Evolutionary conservation across 2,888 invertebrate genomes (phyloP).

Genomic region (Pristionchus maxplancki): DNA sequence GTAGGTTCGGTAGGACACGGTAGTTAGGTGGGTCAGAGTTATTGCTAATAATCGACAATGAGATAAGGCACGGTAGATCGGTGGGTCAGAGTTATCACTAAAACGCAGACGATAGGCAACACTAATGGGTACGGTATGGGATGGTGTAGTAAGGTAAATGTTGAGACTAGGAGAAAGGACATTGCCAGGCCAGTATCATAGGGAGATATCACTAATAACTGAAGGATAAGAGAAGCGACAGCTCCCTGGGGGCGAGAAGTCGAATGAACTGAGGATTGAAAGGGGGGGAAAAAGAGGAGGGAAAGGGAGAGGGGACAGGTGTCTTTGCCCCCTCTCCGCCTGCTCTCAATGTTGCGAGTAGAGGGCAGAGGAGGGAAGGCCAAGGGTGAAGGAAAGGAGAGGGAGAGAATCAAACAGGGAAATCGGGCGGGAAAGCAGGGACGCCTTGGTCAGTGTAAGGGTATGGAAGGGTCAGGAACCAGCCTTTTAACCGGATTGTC

Average conservation of each 20-base stretch:
- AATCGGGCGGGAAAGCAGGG: constrained; percentile 13
- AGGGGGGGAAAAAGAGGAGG: not conserved
- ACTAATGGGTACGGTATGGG: not conserved
- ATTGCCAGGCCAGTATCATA: too few species aligned
- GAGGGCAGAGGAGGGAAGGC: not conserved
- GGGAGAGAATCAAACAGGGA: not conserved
- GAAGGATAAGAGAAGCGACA: not conserved
- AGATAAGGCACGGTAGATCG: not conserved
- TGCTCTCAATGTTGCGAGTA: not conserved
- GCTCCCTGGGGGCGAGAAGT: not conserved
- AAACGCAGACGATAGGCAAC: too few species aligned
- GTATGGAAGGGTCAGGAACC: not conserved
- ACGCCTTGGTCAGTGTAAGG: not conserved
- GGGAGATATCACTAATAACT: too few species aligned
- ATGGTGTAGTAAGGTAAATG: not conserved
- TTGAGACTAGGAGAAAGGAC: too few species aligned
- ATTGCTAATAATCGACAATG: not conserved
- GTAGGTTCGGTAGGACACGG: not conserved
- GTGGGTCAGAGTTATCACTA: too few species aligned
- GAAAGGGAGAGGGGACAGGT: constrained; percentile 8
- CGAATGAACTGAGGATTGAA: constrained; percentile 31
- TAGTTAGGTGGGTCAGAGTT: too few species aligned
- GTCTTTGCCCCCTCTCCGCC: not conserved
- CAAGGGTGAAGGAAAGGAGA: not conserved
- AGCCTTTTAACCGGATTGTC: not conserved